phyloP scores from a whole-genome alignment of 2,888 invertebrate species.

The Xestia c-nigrum region DNA sequence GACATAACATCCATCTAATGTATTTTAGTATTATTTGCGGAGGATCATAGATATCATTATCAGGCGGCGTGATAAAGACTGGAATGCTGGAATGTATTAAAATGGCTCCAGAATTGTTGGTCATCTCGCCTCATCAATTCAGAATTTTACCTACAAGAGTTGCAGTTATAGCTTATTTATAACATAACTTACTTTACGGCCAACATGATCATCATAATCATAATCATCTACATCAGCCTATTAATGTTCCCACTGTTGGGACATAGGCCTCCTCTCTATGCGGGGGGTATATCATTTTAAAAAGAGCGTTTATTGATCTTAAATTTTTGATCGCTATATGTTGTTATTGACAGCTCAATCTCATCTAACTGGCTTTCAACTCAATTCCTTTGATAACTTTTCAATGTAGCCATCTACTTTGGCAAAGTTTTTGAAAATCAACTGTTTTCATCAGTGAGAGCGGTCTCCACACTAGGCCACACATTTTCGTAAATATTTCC shows the following conservation, averaged over 20 bases:
- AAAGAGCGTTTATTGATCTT: background rate
- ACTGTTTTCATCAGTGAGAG: slow-evolving; percentile 22
- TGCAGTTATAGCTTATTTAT: background rate
- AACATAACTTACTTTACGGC: no score
- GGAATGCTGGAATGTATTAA: background rate
- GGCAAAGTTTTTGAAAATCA: background rate
- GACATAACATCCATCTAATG: background rate
- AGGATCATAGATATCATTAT: background rate
- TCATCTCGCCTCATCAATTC: background rate
- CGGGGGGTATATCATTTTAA: no score
- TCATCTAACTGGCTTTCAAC: no score
- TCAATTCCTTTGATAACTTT: background rate
- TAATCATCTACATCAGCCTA: no score
- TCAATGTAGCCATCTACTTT: background rate
- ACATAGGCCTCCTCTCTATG: no score
- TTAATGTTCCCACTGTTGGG: no score
- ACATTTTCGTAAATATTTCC: slow-evolving; percentile 73
- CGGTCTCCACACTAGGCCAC: slow-evolving; percentile 62
- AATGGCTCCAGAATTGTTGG: background rate
- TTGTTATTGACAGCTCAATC: background rate
- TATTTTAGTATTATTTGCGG: slow-evolving; percentile 1
- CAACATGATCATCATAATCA: no score
- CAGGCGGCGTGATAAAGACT: background rate
- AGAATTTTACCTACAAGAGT: background rate
- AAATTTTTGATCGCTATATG: no score